Percentiles rank a stretch among this genome's conserved stretches.
phyloP scores from a whole-genome alignment of 2,888 invertebrate species.

The Aphodius granarius region DNA sequence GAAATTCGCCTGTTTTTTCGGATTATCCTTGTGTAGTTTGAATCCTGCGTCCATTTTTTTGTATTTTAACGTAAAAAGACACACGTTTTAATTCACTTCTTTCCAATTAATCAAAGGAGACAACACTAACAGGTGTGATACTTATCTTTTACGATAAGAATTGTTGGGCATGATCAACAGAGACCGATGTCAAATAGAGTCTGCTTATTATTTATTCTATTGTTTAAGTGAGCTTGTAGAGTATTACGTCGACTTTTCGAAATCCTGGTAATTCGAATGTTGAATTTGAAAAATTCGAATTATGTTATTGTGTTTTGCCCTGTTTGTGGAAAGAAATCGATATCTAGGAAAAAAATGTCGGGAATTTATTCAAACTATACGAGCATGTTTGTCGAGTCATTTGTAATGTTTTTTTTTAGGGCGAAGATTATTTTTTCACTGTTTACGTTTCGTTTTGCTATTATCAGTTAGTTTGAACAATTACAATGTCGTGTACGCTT shows the following conservation, averaged over 20 bases:
- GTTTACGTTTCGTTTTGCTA: neutral
- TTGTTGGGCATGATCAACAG: neutral
- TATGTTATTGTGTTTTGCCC: neutral
- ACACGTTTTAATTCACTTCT: neutral
- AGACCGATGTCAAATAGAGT: neutral
- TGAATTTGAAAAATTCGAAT: neutral
- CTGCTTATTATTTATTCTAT: neutral
- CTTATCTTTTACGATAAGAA: neutral
- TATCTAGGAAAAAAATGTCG: neutral
- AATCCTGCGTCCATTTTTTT: conserved; percentile 35
- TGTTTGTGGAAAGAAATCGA: neutral
- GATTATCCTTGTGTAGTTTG: conserved; percentile 33
- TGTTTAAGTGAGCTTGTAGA: neutral
- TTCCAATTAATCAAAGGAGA: neutral
- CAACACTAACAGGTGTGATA: neutral
- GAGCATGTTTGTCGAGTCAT: too few relatives aligned
- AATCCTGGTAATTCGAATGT: neutral
- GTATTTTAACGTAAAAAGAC: neutral
- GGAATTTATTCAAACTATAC: neutral
- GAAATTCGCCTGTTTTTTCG: conserved; percentile 33
- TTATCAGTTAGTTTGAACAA: neutral
- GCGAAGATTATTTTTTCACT: too few relatives aligned
- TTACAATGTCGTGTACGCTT: neutral
- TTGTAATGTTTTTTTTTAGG: too few relatives aligned
- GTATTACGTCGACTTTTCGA: neutral